Evolutionary conservation across 1,140 invertebrate species (phyloP).

Genomic region (Battus philenor): DNA sequence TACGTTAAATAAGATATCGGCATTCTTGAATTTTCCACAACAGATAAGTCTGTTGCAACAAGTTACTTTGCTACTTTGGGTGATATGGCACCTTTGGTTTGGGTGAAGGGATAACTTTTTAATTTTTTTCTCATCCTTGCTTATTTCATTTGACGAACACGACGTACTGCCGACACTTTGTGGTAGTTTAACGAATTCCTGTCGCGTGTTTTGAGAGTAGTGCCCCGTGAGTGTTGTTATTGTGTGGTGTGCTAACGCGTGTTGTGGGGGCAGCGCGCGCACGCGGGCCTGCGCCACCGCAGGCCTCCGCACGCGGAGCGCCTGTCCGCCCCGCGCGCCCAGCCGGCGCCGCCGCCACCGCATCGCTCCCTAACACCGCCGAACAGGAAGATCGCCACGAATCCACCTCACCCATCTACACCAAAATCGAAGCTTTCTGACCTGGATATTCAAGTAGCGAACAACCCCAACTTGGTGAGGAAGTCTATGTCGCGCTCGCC

Average conservation of each 20-base stretch:
- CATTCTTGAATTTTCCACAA: too few species aligned
- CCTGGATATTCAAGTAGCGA: constrained; percentile 65
- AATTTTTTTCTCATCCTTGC: too few species aligned
- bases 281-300: constrained; percentile 23
- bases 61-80: too few species aligned
- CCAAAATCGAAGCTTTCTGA: constrained; percentile 33
- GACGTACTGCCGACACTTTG: too few species aligned
- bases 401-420: too few species aligned
- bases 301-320: constrained; percentile 14
- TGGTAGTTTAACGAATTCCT: too few species aligned
- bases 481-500: constrained; percentile 17
- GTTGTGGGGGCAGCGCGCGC: constrained; percentile 30
- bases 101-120: too few species aligned
- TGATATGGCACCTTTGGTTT: too few species aligned
- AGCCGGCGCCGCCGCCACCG: constrained; percentile 9
- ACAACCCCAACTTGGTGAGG: constrained; percentile 13
- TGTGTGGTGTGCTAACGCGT: constrained; percentile 31
- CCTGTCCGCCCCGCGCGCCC: constrained; percentile 11
- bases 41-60: too few species aligned
- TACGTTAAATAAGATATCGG: too few species aligned
- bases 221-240: constrained; percentile 5
- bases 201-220: constrained; percentile 7
- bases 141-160: too few species aligned
- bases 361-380: constrained; percentile 1
- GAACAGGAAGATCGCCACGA: background rate